These are phyloP conservation scores for Poecilus cupreus DNA, from an alignment of 2,888 invertebrate genomes.

Conservation along the genomic window DNA sequence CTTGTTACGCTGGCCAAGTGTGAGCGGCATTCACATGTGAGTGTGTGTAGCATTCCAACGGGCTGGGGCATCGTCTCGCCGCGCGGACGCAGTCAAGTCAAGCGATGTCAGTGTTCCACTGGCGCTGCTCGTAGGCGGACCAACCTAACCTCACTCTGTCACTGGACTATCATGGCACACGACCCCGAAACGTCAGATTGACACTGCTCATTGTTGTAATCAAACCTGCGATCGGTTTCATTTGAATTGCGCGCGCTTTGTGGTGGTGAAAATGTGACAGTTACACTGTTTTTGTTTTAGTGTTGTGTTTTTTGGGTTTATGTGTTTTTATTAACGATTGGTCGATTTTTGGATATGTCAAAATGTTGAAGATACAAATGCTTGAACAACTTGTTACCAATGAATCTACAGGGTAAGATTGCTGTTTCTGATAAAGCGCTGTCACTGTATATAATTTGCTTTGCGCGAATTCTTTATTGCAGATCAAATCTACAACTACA, in stretches of 20 bases:
- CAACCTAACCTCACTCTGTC: slow-evolving; percentile 24
- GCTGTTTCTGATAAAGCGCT: no score
- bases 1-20: slow-evolving; percentile 19
- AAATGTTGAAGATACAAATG: slow-evolving; percentile 86
- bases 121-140: slow-evolving; percentile 51
- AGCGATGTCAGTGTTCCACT: slow-evolving; percentile 52
- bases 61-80: slow-evolving; percentile 39
- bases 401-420: slow-evolving; percentile 72
- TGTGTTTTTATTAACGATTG: background rate
- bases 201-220: background rate
- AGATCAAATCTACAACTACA: no score
- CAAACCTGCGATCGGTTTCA: background rate
- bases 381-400: slow-evolving; percentile 83
- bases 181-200: background rate
- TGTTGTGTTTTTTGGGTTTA: slow-evolving; percentile 9
- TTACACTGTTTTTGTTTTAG: slow-evolving; percentile 15
- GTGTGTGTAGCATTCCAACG: slow-evolving; percentile 39
- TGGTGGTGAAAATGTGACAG: slow-evolving; percentile 48
- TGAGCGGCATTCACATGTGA: slow-evolving; percentile 1
- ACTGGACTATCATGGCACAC: background rate
- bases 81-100: slow-evolving; percentile 34
- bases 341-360: slow-evolving; percentile 65
- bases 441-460: no score
- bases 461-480: no score
- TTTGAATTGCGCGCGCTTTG: background rate